These are phyloP conservation scores for Scomber japonicus DNA, from an alignment of 2,113 vertebrate genomes.

Conservation along the genomic window DNA sequence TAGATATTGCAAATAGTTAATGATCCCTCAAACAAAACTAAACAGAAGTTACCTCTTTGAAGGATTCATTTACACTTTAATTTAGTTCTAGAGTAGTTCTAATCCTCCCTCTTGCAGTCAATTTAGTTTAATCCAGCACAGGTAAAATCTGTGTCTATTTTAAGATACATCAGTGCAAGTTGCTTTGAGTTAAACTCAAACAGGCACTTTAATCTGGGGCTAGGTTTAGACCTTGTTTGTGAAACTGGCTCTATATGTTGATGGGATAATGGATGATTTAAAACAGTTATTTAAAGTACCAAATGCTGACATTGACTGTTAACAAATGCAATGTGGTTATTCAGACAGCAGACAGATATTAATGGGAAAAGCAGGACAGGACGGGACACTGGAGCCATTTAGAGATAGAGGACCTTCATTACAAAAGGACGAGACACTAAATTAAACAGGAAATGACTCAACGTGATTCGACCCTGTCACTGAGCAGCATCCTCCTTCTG, in stretches of 20 bases:
- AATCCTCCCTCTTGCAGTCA: not conserved
- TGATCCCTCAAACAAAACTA: too few species aligned
- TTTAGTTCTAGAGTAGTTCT: not conserved
- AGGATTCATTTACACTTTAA: too few species aligned
- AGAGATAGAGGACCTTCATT: slow-evolving; percentile 5
- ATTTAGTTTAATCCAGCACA: not conserved
- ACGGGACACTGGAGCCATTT: not conserved
- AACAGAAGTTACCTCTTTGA: too few species aligned
- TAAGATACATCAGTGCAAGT: not conserved
- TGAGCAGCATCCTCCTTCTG: not conserved
- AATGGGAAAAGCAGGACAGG: not conserved
- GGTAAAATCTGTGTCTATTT: not conserved
- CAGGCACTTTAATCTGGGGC: not conserved
- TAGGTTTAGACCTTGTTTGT: not conserved
- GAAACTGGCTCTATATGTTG: not conserved
- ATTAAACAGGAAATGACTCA: slow-evolving; percentile 23
- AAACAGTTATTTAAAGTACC: not conserved
- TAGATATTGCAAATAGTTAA: too few species aligned
- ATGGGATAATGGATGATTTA: not conserved
- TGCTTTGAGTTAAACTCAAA: not conserved
- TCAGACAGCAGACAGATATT: not conserved
- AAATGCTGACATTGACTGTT: not conserved
- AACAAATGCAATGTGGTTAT: slow-evolving; percentile 1
- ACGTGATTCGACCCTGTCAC: not conserved
- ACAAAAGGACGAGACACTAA: not conserved